phyloP scores from a whole-genome alignment of 2,113 vertebrate species.

The Xiphorhynchus elegans region DNA sequence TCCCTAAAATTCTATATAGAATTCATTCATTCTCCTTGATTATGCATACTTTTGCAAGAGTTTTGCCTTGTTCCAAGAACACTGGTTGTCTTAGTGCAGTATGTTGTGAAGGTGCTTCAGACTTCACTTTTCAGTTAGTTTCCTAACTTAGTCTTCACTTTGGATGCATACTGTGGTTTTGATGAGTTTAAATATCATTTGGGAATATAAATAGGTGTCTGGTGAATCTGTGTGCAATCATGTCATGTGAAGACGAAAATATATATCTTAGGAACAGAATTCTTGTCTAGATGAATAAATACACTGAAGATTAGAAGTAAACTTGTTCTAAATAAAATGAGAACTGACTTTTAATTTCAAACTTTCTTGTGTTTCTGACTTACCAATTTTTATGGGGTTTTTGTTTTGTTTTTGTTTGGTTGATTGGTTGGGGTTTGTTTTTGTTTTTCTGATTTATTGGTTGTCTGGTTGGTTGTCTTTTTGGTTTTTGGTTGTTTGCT shows the following conservation, averaged over 20 bases:
- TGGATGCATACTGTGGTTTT: neutral
- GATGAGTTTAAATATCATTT: constrained; percentile 7
- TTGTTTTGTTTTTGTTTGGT: no score
- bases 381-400: neutral
- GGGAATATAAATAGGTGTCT: constrained; percentile 30
- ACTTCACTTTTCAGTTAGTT: neutral
- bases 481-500: no score
- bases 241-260: neutral
- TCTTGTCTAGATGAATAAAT: neutral
- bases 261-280: neutral
- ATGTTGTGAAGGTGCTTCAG: neutral
- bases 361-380: neutral
- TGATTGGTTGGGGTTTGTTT: no score
- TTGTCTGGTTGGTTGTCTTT: no score
- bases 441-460: no score
- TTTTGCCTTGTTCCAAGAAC: neutral
- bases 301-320: neutral
- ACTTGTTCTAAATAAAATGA: neutral
- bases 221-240: neutral
- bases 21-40: neutral
- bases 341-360: neutral
- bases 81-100: neutral
- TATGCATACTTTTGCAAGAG: neutral
- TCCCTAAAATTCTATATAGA: neutral
- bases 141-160: neutral